phyloP scores from a whole-genome alignment of 2,113 vertebrate genomes.

The Platysteira castanea region DNA sequence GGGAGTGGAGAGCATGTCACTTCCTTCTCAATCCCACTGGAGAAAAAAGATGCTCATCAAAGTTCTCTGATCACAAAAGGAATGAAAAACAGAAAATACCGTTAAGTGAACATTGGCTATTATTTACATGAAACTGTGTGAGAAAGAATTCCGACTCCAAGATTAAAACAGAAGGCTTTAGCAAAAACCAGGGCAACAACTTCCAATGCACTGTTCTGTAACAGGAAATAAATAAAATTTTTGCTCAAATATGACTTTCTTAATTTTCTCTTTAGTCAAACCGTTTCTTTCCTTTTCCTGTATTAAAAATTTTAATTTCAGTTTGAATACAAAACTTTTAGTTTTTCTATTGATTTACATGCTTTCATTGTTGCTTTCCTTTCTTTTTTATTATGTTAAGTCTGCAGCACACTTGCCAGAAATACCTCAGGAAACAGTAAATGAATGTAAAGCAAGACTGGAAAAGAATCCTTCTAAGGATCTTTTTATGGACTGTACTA shows the following conservation, averaged over 20 bases:
- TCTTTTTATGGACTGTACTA: slow-evolving; percentile 83
- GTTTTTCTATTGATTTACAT: not conserved
- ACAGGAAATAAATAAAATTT: not conserved
- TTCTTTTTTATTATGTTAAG: slow-evolving; percentile 16
- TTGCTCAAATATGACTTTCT: not conserved
- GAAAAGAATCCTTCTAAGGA: slow-evolving; percentile 82
- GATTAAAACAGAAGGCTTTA: no score
- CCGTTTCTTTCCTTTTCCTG: not conserved
- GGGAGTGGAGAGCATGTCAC: no score
- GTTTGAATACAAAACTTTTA: not conserved
- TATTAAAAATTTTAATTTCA: not conserved
- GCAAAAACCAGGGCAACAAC: no score
- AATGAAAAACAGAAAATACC: no score
- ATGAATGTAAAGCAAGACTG: slow-evolving; percentile 78
- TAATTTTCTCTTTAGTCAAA: not conserved
- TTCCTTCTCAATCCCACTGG: no score
- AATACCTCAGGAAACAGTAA: slow-evolving; percentile 77
- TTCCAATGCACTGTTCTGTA: not conserved
- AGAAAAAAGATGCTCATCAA: no score
- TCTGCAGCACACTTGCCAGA: slow-evolving; percentile 79
- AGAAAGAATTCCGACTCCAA: no score
- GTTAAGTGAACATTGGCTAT: no score
- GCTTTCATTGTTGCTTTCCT: not conserved
- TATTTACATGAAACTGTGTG: no score
- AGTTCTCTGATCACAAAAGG: no score